Conservation (phyloP, 2,888 invertebrate species). For the Galeruca laticollis region DNA sequence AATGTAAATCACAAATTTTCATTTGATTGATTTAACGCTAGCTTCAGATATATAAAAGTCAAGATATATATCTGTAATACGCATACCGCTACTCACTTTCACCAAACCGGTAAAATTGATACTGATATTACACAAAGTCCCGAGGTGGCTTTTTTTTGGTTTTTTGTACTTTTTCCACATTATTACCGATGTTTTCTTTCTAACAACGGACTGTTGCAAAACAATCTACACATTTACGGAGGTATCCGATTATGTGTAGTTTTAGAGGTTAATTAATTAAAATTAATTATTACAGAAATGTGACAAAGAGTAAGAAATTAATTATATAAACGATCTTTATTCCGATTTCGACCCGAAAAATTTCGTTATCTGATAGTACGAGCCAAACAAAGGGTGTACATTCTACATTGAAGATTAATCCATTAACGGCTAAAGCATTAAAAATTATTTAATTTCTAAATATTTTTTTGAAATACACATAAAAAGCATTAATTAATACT, state of each 20-base stretch:
- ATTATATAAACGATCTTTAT: not conserved
- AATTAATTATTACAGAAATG: not conserved
- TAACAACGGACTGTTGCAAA: conserved; percentile 1
- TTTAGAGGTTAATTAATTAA: not conserved
- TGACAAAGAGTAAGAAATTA: not conserved
- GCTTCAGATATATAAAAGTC: not conserved
- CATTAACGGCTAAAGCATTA: too few relatives aligned
- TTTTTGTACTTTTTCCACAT: not conserved
- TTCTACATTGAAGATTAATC: too few relatives aligned
- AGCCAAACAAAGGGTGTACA: too few relatives aligned
- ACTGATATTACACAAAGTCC: conserved; percentile 7
- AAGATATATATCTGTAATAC: conserved; percentile 5
- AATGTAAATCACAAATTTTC: conserved; percentile 4
- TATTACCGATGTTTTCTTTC: not conserved
- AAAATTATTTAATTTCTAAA: too few relatives aligned
- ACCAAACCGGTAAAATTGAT: conserved; percentile 1
- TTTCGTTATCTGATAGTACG: too few relatives aligned
- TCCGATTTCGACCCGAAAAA: not conserved
- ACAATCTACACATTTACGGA: not conserved
- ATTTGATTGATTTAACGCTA: not conserved
- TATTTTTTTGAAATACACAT: too few relatives aligned
- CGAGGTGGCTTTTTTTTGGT: not conserved
- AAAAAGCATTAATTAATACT: too few relatives aligned
- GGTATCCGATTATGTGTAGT: not conserved
- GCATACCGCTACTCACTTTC: conserved; percentile 14